Conservation (phyloP, 2,888 invertebrate species). For the Sympetrum striolatum region DNA sequence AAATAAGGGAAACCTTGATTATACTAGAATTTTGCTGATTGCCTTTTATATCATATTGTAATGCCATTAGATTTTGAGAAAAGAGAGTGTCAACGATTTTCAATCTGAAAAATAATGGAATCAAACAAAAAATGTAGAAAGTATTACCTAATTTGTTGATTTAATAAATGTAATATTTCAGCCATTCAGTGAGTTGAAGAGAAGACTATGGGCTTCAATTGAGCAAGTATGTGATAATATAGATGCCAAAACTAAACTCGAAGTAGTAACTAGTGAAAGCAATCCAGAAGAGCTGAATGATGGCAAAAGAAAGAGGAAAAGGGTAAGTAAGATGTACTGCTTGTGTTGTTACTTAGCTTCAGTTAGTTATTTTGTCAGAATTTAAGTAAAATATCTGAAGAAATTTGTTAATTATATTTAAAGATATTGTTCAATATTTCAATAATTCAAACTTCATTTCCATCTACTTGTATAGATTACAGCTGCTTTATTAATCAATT, state of each 20-base stretch:
- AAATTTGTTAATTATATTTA: too few species aligned
- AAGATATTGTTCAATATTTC: too few species aligned
- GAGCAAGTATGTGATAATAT: conserved; percentile 49
- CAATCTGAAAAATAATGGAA: background rate
- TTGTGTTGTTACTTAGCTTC: too few species aligned
- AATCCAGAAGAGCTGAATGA: background rate
- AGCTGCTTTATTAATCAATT: too few species aligned
- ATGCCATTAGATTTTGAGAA: background rate
- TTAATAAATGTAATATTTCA: conserved; percentile 53
- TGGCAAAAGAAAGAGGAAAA: background rate
- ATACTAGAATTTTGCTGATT: too few species aligned
- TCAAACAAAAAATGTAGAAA: background rate
- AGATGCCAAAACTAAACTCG: background rate
- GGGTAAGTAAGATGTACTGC: background rate
- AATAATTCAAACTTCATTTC: too few species aligned
- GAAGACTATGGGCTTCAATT: conserved; percentile 59
- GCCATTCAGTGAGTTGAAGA: conserved; percentile 67
- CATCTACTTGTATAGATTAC: too few species aligned
- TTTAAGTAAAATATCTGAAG: too few species aligned
- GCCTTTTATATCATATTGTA: too few species aligned
- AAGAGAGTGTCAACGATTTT: background rate
- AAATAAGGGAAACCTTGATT: too few species aligned
- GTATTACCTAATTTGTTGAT: background rate
- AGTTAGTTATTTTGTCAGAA: too few species aligned
- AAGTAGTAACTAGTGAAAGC: background rate